A percentile compares a stretch with the other conserved stretches of the same genome.
Evolutionary conservation across 53 echinoderm and acorn worm species (phyloP).

Genomic region (Apostichopus leukothele): DNA sequence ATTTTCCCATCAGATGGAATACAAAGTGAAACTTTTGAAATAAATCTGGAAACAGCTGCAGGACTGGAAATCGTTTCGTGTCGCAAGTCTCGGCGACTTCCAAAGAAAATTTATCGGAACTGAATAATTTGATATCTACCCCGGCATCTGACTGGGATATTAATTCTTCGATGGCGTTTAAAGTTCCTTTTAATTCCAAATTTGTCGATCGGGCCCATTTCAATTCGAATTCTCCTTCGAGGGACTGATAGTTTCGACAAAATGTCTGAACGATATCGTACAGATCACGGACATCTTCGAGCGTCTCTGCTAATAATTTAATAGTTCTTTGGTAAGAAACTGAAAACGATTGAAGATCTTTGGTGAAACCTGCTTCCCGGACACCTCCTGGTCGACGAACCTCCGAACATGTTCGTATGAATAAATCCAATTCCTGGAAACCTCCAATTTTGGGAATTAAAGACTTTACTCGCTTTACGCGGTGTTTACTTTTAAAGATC

Average conservation of each 20-base stretch:
- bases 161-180: constrained; percentile 64
- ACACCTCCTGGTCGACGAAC: constrained; percentile 81
- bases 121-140: constrained; percentile 74
- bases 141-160: constrained; percentile 63
- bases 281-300: constrained; percentile 74
- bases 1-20: constrained; percentile 80
- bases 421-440: constrained; percentile 76
- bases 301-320: constrained; percentile 63
- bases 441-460: constrained; percentile 69
- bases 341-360: constrained; percentile 75
- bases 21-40: constrained; percentile 91
- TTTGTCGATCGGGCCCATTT: constrained; percentile 86
- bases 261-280: constrained; percentile 74
- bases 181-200: constrained; percentile 74
- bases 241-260: constrained; percentile 87
- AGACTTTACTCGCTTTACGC: constrained; percentile 75
- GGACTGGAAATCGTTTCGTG: constrained; percentile 75
- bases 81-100: constrained; percentile 93
- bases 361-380: constrained; percentile 81
- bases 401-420: constrained; percentile 72
- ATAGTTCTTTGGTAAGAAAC: constrained; percentile 66
- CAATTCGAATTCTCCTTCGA: constrained; percentile 90
- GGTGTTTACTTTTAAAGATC: constrained; percentile 92
- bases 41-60: constrained; percentile 82
- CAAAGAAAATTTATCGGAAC: constrained; percentile 84